A percentile compares a stretch with the other conserved stretches of the same genome.
phyloP scores from a whole-genome alignment of 2,113 vertebrate species.

The Dunckerocampus dactyliophorus region DNA sequence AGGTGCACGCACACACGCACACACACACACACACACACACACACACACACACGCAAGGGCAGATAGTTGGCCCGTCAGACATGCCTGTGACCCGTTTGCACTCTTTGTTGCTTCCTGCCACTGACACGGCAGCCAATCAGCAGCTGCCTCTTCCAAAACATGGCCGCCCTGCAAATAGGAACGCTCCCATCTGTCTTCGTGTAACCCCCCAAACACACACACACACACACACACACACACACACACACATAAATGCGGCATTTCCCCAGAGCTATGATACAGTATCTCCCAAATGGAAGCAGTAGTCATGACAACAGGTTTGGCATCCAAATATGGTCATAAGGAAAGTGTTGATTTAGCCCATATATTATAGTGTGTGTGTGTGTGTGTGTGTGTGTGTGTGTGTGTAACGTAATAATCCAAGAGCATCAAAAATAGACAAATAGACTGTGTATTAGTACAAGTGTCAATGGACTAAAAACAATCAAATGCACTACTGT shows the following conservation, averaged over 20 bases:
- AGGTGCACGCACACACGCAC: conserved; percentile 17
- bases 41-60: conserved; percentile 14
- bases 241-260: background rate
- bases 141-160: conserved; percentile 38
- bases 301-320: conserved; percentile 39
- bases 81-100: conserved; percentile 49
- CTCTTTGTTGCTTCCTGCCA: conserved; percentile 63
- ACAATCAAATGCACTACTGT: background rate
- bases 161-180: conserved; percentile 49
- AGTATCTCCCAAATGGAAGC: conserved; percentile 51
- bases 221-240: background rate
- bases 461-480: background rate
- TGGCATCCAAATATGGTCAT: background rate
- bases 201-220: background rate
- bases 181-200: conserved; percentile 50
- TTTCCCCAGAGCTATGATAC: conserved; percentile 49
- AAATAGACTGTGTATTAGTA: too few species aligned
- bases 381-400: too few species aligned
- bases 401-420: too few species aligned
- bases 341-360: background rate
- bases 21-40: conserved; percentile 22
- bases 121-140: conserved; percentile 57
- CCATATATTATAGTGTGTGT: background rate
- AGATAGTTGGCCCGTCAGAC: conserved; percentile 15
- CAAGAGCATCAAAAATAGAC: background rate